phyloP scores from a whole-genome alignment of 1,140 invertebrate species.

The Rhagoletis pomonella region DNA sequence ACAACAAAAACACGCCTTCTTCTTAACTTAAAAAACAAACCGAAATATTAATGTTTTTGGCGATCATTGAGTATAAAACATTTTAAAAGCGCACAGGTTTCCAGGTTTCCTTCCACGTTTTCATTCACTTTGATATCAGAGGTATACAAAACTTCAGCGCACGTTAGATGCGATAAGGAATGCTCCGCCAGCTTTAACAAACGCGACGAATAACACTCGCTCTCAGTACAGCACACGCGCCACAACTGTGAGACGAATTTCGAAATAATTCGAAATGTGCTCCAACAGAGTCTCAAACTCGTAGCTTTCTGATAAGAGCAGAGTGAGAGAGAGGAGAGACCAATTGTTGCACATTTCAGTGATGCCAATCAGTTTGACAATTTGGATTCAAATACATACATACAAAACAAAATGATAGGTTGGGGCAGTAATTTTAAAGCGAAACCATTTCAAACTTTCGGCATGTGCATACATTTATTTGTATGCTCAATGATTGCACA shows the following conservation, averaged over 20 bases:
- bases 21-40: too few relatives aligned
- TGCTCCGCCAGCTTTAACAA: neutral
- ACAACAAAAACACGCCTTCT: too few relatives aligned
- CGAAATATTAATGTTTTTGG: too few relatives aligned
- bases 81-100: neutral
- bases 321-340: neutral
- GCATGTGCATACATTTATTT: too few relatives aligned
- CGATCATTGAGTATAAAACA: too few relatives aligned
- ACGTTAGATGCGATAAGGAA: constrained; percentile 24
- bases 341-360: neutral
- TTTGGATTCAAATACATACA: too few relatives aligned
- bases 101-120: constrained; percentile 31
- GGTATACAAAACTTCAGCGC: neutral
- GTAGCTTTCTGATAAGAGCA: neutral
- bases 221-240: neutral
- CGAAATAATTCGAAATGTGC: neutral
- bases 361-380: neutral
- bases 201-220: neutral
- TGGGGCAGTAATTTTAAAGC: too few relatives aligned
- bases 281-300: neutral
- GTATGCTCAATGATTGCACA: too few relatives aligned
- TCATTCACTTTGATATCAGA: neutral
- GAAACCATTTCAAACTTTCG: too few relatives aligned
- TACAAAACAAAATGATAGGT: too few relatives aligned
- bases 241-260: constrained; percentile 5